Evolutionary conservation across 2,888 invertebrate species (phyloP).

Genomic region (Eumacrocentrus americanus): DNA sequence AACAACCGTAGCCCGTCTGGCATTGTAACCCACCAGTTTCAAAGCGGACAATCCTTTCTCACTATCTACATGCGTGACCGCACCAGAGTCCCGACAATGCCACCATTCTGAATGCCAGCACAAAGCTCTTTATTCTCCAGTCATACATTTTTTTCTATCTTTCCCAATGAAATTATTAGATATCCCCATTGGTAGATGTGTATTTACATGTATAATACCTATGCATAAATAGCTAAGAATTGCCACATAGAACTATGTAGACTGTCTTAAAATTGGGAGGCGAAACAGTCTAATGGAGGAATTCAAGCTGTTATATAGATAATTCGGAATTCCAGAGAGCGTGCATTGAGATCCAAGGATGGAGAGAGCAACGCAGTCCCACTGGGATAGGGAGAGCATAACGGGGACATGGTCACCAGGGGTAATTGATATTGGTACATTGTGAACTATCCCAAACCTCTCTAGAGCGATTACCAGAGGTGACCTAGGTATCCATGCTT

Average conservation of each 20-base stretch:
- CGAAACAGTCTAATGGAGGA: too few species aligned
- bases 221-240: too few species aligned
- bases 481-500: constrained; percentile 10
- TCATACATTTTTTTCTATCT: constrained; percentile 4
- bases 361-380: constrained; percentile 8
- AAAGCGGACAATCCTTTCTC: constrained; percentile 22
- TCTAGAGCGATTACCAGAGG: constrained; percentile 24
- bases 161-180: too few species aligned
- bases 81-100: neutral
- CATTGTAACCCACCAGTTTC: constrained; percentile 16
- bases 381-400: neutral
- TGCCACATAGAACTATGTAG: too few species aligned
- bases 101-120: neutral
- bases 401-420: constrained; percentile 38
- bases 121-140: neutral
- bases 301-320: too few species aligned
- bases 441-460: constrained; percentile 39
- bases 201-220: too few species aligned
- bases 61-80: constrained; percentile 9
- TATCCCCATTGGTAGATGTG: too few species aligned
- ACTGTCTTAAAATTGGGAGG: too few species aligned
- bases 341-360: too few species aligned
- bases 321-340: too few species aligned
- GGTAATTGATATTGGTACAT: constrained; percentile 55
- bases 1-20: constrained; percentile 16